Evolutionary conservation across 2,888 invertebrate species (phyloP).

Genomic region (Anthrax anthrax): DNA sequence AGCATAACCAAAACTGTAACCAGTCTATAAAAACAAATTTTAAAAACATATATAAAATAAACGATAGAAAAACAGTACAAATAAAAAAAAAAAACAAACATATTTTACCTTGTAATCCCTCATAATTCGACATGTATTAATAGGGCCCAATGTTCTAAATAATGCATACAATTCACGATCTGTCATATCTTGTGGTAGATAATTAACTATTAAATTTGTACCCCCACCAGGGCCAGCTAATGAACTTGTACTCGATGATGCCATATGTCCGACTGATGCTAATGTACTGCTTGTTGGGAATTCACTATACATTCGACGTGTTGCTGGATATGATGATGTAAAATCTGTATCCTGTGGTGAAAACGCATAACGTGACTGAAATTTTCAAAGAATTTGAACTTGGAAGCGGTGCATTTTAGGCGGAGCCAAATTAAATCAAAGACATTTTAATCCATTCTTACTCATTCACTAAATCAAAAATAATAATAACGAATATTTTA

Average conservation of each 20-base stretch:
- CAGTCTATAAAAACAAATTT: slow-evolving; percentile 47
- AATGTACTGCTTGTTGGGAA: slow-evolving; percentile 27
- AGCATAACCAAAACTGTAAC: slow-evolving; percentile 92
- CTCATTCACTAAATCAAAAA: no score
- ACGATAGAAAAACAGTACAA: neutral
- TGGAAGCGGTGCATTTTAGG: slow-evolving; percentile 18
- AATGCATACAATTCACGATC: slow-evolving; percentile 81
- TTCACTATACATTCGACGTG: slow-evolving; percentile 33
- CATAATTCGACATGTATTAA: slow-evolving; percentile 85
- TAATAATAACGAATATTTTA: no score
- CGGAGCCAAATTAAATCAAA: slow-evolving; percentile 2
- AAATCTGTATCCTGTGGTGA: slow-evolving; percentile 37
- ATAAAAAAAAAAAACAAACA: slow-evolving; percentile 1
- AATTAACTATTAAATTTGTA: slow-evolving; percentile 89
- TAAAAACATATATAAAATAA: slow-evolving; percentile 9
- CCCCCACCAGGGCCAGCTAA: slow-evolving; percentile 22
- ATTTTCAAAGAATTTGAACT: slow-evolving; percentile 27
- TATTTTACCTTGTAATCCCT: slow-evolving; percentile 62
- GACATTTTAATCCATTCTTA: neutral
- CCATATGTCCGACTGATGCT: slow-evolving; percentile 26
- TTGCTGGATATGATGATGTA: slow-evolving; percentile 31
- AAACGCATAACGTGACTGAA: slow-evolving; percentile 38
- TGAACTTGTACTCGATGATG: slow-evolving; percentile 25
- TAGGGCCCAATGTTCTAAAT: slow-evolving; percentile 76
- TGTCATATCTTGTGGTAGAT: slow-evolving; percentile 84